A percentile compares a stretch with the other conserved stretches of the same genome.
Conservation (phyloP, 2,113 vertebrate species). For the Macquaria ambigua region DNA sequence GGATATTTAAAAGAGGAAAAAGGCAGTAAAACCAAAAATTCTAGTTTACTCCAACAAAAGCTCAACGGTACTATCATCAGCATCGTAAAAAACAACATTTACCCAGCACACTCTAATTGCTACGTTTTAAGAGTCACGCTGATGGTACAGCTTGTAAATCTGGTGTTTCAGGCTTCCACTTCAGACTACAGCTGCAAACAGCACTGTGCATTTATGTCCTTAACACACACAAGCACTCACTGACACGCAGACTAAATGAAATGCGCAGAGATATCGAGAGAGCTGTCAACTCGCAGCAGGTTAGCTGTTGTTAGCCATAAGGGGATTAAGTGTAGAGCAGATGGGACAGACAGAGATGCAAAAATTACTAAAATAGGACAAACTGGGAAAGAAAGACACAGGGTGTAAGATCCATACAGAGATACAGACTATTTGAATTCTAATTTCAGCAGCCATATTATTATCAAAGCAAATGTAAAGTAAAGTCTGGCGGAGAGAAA, state of each 20-base stretch:
- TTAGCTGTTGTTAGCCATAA: constrained; percentile 35
- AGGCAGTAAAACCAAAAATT: background rate
- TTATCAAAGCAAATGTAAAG: background rate
- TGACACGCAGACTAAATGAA: background rate
- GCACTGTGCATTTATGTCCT: constrained; percentile 9
- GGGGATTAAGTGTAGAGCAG: constrained; percentile 22
- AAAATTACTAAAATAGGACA: constrained; percentile 4
- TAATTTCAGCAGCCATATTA: background rate
- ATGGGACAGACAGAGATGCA: constrained; percentile 11
- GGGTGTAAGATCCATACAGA: background rate
- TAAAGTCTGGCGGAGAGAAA: background rate
- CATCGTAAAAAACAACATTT: constrained; percentile 27
- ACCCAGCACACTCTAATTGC: constrained; percentile 16
- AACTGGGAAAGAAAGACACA: background rate
- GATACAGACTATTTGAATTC: background rate
- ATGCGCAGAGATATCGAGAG: background rate
- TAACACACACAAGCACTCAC: background rate
- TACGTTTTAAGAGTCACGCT: background rate
- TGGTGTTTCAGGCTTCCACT: constrained; percentile 21
- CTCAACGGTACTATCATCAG: background rate
- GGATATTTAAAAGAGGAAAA: background rate
- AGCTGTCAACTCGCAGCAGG: constrained; percentile 13
- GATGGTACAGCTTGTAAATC: background rate
- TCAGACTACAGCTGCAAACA: constrained; percentile 30
- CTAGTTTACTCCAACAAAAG: background rate